Percentiles rank a stretch among this genome's conserved stretches.
phyloP scores from a whole-genome alignment of 2,888 invertebrate species.

The Nomada fucata region DNA sequence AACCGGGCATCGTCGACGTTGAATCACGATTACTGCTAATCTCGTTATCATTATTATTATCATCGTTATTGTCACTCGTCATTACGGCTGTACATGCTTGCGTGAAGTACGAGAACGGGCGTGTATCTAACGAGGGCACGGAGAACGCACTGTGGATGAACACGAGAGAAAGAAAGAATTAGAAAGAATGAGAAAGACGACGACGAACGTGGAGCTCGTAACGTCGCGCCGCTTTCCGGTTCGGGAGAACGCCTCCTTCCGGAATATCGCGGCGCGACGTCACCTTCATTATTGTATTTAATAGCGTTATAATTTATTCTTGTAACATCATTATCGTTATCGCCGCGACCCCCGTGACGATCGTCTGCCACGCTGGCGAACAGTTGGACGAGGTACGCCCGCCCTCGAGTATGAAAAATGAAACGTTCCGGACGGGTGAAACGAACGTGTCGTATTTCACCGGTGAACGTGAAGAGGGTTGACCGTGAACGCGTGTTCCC shows the following conservation, averaged over 20 bases:
- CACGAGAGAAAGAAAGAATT: neutral
- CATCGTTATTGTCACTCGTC: constrained; percentile 48
- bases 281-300: constrained; percentile 58
- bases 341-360: constrained; percentile 60
- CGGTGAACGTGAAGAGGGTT: too few relatives aligned
- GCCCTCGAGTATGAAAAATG: neutral
- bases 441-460: neutral
- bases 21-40: constrained; percentile 69
- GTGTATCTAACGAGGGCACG: too few relatives aligned
- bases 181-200: neutral
- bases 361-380: constrained; percentile 47
- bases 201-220: constrained; percentile 41
- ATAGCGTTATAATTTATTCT: constrained; percentile 72
- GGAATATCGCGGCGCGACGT: constrained; percentile 51
- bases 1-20: constrained; percentile 43
- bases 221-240: constrained; percentile 40
- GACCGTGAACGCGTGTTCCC: neutral
- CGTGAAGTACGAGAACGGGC: constrained; percentile 4
- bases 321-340: constrained; percentile 71
- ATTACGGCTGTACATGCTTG: constrained; percentile 43
- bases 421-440: neutral
- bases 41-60: constrained; percentile 65
- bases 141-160: neutral
- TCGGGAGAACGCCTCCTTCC: constrained; percentile 18
- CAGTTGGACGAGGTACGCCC: neutral